Evolutionary conservation across 2,888 invertebrate species (phyloP).

Genomic region (Mylabris sibirica): DNA sequence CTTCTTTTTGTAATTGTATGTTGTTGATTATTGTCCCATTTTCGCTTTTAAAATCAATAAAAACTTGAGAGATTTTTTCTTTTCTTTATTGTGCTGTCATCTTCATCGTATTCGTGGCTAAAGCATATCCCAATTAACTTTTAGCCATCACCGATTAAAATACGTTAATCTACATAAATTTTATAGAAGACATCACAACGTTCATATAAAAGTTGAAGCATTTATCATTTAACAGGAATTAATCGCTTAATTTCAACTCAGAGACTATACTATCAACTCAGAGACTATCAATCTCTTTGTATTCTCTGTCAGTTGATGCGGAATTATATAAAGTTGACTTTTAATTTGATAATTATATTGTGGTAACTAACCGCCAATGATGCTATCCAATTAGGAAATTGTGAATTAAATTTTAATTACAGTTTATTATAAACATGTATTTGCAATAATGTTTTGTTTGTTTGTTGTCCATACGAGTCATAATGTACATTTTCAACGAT

Average conservation of each 20-base stretch:
- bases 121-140: neutral
- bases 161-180: constrained; percentile 16
- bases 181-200: neutral
- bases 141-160: neutral
- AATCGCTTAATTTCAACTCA: constrained; percentile 42
- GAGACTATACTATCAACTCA: too few relatives aligned
- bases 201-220: neutral
- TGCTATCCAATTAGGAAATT: constrained; percentile 59
- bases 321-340: constrained; percentile 58
- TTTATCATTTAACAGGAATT: constrained; percentile 44
- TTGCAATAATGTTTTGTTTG: constrained; percentile 33
- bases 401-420: constrained; percentile 54
- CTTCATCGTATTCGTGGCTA: neutral
- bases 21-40: neutral
- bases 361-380: constrained; percentile 57
- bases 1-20: neutral
- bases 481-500: constrained; percentile 42
- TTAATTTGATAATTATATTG: constrained; percentile 58
- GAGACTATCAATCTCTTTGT: constrained; percentile 17
- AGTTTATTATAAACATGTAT: constrained; percentile 36
- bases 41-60: neutral
- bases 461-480: constrained; percentile 38
- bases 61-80: neutral
- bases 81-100: neutral
- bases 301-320: constrained; percentile 45